A percentile compares a stretch with the other conserved stretches of the same genome.
These are phyloP conservation scores for Neodiprion fabricii DNA, from an alignment of 1,140 invertebrate genomes.

Conservation along the genomic window DNA sequence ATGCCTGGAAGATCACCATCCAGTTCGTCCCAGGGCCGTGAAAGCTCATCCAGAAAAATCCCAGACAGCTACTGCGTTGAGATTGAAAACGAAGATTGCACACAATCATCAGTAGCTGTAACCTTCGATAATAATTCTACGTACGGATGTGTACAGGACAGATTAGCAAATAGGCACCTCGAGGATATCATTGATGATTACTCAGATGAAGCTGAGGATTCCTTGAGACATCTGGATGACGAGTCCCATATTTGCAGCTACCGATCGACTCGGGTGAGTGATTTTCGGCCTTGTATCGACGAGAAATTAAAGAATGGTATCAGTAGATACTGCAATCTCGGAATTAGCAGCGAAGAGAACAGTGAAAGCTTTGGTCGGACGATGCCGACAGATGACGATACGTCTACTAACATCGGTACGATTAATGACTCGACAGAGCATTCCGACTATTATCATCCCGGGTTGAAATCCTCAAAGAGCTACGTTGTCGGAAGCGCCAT, in stretches of 20 bases:
- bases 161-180: background rate
- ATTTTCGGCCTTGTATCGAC: background rate
- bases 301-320: background rate
- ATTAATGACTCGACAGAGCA: too few relatives aligned
- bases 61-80: background rate
- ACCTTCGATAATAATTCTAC: background rate
- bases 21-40: background rate
- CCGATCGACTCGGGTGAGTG: background rate
- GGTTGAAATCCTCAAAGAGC: too few relatives aligned
- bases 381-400: too few relatives aligned
- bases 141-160: background rate
- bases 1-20: background rate
- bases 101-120: background rate
- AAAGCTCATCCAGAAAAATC: background rate
- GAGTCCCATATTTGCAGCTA: background rate
- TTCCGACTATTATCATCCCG: too few relatives aligned
- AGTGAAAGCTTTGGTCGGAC: too few relatives aligned
- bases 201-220: background rate
- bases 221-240: background rate
- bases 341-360: background rate
- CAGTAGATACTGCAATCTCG: background rate
- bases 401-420: too few relatives aligned
- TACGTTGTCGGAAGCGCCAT: too few relatives aligned
- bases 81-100: background rate
- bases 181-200: background rate